Percentiles rank a stretch among this genome's conserved stretches.
Conservation (phyloP, 2,797 vertebrate species). For the Babyrousa celebensis region DNA sequence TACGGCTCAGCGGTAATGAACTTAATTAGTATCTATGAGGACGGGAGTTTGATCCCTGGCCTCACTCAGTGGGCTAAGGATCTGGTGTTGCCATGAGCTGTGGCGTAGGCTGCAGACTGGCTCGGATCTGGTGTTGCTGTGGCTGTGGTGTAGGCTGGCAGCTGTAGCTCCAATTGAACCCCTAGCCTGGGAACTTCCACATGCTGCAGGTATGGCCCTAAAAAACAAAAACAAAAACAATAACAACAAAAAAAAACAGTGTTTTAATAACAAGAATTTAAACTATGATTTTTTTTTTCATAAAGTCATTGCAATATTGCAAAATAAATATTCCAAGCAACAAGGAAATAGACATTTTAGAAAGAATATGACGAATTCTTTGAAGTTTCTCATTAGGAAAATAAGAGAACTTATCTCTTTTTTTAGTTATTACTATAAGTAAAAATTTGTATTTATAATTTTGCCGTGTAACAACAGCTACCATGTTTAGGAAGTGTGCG, state of each 20-base stretch:
- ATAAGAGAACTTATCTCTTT: conserved; percentile 1
- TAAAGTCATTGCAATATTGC: not conserved
- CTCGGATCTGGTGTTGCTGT: too few species aligned
- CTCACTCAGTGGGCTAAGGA: too few species aligned
- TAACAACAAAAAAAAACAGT: not conserved
- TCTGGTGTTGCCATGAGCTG: too few species aligned
- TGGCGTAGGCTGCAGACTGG: too few species aligned
- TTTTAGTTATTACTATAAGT: not conserved
- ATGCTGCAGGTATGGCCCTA: too few species aligned
- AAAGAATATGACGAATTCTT: conserved; percentile 7
- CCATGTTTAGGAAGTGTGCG: not conserved
- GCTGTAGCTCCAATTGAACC: too few species aligned
- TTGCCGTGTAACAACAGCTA: not conserved
- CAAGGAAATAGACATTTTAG: not conserved
- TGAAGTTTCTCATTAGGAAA: not conserved
- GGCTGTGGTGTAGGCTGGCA: too few species aligned
- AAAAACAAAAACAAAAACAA: too few species aligned
- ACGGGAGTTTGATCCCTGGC: too few species aligned
- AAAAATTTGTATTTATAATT: conserved; percentile 14
- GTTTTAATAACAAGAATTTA: conserved; percentile 3
- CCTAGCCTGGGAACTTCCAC: too few species aligned
- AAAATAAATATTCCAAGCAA: not conserved
- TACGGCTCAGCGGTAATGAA: too few species aligned
- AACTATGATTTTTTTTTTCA: conserved; percentile 31
- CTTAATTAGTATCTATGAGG: too few species aligned